Evolutionary conservation across 2,888 invertebrate genomes (phyloP).

Genomic region (Amphipoea lucens): DNA sequence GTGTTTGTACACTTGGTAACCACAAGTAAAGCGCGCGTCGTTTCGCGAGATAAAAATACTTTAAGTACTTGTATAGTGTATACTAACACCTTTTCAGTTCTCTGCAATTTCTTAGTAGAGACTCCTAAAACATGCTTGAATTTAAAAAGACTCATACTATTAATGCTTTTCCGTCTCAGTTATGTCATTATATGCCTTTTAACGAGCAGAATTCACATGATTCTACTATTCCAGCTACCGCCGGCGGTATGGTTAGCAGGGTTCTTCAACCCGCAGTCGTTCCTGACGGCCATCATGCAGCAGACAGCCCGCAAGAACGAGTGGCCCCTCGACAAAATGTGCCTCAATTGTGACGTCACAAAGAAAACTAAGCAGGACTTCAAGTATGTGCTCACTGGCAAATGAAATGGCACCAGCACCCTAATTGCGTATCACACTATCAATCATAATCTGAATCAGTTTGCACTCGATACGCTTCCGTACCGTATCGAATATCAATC

Average conservation of each 20-base stretch:
- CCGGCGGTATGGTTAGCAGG: constrained; percentile 97
- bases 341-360: constrained; percentile 97
- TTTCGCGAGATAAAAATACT: neutral
- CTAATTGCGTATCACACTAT: too few relatives aligned
- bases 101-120: neutral
- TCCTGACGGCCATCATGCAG: constrained; percentile 99
- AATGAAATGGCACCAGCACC: neutral
- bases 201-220: neutral
- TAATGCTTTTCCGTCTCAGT: neutral
- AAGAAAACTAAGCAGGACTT: constrained; percentile 96
- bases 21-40: neutral
- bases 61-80: neutral
- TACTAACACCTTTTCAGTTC: neutral
- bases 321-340: constrained; percentile 99
- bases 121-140: neutral
- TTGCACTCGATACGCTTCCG: too few relatives aligned
- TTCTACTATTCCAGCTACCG: constrained; percentile 90
- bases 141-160: neutral
- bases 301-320: constrained; percentile 98
- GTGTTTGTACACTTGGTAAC: neutral
- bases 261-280: constrained; percentile 99
- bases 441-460: too few relatives aligned
- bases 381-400: constrained; percentile 83
- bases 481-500: too few relatives aligned
- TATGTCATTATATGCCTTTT: neutral